A percentile compares a stretch with the other conserved stretches of the same genome.
Conservation (phyloP, 2,888 invertebrate genomes). For the Dolichomitus sp. region DNA sequence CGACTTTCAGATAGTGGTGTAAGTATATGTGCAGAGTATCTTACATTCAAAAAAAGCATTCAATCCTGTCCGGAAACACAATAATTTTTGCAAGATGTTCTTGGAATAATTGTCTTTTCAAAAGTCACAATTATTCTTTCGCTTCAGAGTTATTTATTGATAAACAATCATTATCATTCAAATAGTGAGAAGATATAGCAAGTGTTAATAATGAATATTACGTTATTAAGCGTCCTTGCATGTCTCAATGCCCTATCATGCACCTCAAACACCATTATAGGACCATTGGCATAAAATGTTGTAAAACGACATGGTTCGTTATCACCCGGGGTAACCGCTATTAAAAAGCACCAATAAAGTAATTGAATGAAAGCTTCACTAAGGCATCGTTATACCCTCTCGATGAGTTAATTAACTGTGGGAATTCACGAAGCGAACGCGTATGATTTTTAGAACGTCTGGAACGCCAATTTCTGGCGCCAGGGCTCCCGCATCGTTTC, state of each 20-base stretch:
- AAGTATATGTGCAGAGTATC: too few species aligned
- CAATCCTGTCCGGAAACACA: too few species aligned
- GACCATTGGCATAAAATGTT: background rate
- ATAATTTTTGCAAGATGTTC: background rate
- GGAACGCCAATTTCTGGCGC: constrained; percentile 38
- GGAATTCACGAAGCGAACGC: constrained; percentile 21
- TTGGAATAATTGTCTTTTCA: background rate
- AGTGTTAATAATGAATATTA: background rate
- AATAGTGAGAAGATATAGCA: background rate
- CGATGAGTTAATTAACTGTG: constrained; percentile 26
- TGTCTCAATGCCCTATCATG: background rate
- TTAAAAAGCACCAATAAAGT: constrained; percentile 33
- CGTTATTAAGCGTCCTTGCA: background rate
- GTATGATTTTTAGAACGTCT: constrained; percentile 41
- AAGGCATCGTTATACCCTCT: background rate
- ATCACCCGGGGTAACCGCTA: constrained; percentile 14
- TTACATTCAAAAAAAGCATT: too few species aligned
- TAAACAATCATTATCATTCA: too few species aligned
- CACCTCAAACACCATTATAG: background rate
- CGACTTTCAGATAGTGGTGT: too few species aligned
- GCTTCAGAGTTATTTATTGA: background rate
- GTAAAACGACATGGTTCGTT: background rate
- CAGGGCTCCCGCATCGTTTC: constrained; percentile 14
- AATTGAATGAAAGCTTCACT: constrained; percentile 33
- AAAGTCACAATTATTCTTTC: background rate